Evolutionary conservation across 1,140 invertebrate species (phyloP).

Genomic region (Akabosia matsudoensis): DNA sequence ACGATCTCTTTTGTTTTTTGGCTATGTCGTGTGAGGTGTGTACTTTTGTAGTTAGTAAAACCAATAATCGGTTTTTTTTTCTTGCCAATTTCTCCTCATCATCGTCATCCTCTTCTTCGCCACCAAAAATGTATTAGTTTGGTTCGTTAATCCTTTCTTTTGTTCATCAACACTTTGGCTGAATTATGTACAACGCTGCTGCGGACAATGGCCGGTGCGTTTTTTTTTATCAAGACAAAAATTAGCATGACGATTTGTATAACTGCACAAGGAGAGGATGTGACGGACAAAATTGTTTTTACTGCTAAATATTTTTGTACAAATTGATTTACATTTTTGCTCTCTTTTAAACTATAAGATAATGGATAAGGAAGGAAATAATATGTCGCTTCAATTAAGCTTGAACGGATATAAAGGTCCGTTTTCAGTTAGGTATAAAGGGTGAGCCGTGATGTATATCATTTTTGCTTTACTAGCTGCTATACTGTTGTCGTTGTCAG

Average conservation of each 20-base stretch:
- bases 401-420: too few relatives aligned
- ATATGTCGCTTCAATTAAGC: too few relatives aligned
- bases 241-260: not conserved
- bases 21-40: constrained; percentile 7
- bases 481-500: too few relatives aligned
- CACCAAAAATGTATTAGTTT: too few relatives aligned
- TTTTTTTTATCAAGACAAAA: not conserved
- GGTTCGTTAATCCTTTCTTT: not conserved
- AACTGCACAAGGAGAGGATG: not conserved
- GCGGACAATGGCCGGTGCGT: constrained; percentile 3
- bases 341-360: not conserved
- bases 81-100: not conserved
- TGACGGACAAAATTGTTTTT: not conserved
- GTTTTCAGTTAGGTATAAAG: too few relatives aligned
- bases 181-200: too few relatives aligned
- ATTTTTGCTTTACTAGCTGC: too few relatives aligned
- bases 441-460: not conserved
- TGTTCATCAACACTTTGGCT: not conserved
- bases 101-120: not conserved
- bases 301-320: not conserved
- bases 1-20: not conserved
- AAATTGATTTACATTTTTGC: constrained; percentile 3
- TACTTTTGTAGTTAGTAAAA: constrained; percentile 14
- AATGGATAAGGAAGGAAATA: too few relatives aligned
- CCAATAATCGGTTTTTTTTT: constrained; percentile 6